Evolutionary conservation across 2,797 vertebrate genomes (phyloP).

Genomic region (Carcharodon carcharias): DNA sequence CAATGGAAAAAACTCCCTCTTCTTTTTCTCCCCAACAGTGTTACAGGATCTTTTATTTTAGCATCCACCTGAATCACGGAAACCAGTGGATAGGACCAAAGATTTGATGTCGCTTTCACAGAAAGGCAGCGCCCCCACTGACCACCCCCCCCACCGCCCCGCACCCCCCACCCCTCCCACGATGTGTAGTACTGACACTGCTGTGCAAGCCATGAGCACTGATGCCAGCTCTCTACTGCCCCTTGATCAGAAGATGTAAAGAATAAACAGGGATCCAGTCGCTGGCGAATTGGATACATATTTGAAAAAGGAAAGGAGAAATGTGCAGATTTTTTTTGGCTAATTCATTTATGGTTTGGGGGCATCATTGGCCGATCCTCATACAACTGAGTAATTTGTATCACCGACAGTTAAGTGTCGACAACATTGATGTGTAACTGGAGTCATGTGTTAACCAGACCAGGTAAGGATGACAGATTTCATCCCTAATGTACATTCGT

Average conservation of each 20-base stretch:
- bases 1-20: too few species aligned
- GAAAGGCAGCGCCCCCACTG: too few species aligned
- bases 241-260: not conserved
- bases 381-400: too few species aligned
- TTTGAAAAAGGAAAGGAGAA: not conserved
- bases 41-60: not conserved
- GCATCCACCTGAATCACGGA: not conserved
- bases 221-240: not conserved
- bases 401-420: too few species aligned
- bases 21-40: too few species aligned
- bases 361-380: not conserved
- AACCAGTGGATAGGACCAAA: not conserved
- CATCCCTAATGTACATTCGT: too few species aligned
- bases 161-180: not conserved
- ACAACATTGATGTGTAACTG: too few species aligned
- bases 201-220: not conserved
- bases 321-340: not conserved
- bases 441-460: too few species aligned
- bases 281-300: not conserved
- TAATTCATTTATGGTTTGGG: not conserved
- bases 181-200: not conserved
- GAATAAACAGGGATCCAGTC: not conserved
- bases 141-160: too few species aligned
- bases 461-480: too few species aligned
- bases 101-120: not conserved